Evolutionary conservation across 2,888 invertebrate genomes (phyloP).

Genomic region (Archips crataeganus): DNA sequence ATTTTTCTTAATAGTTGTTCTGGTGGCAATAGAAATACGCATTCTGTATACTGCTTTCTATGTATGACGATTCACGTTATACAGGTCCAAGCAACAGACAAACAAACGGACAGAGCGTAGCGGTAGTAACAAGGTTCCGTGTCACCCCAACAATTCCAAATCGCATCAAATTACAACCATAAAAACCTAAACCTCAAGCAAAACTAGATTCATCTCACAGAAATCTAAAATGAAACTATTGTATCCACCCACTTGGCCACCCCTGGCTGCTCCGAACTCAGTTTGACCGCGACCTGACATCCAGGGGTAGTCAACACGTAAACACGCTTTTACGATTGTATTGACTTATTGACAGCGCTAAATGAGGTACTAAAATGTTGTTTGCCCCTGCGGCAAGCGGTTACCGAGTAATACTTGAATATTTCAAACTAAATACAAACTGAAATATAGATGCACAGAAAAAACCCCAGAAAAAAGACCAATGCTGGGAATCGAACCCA

Average conservation of each 20-base stretch:
- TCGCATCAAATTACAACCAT: neutral
- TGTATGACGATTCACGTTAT: no score
- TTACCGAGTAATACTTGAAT: neutral
- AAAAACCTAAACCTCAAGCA: neutral
- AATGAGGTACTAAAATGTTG: conserved; percentile 16
- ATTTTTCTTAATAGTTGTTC: no score
- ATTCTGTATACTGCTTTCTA: no score
- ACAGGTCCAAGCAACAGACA: no score
- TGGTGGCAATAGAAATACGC: no score
- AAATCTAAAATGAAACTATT: neutral
- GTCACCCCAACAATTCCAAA: no score
- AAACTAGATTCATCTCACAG: neutral
- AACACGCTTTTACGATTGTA: neutral
- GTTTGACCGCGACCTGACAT: conserved; percentile 10
- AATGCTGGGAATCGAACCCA: no score
- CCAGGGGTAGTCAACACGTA: conserved; percentile 5
- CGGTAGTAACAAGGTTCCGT: no score
- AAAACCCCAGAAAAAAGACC: no score
- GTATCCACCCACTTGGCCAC: neutral
- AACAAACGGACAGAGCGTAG: no score
- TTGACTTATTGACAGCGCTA: conserved; percentile 11
- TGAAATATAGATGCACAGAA: no score
- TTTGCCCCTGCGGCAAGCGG: neutral
- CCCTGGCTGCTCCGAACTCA: neutral
- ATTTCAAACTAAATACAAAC: no score